A percentile compares a stretch with the other conserved stretches of the same genome.
phyloP scores from a whole-genome alignment of 2,888 invertebrate genomes.

The Clunio marinus region DNA sequence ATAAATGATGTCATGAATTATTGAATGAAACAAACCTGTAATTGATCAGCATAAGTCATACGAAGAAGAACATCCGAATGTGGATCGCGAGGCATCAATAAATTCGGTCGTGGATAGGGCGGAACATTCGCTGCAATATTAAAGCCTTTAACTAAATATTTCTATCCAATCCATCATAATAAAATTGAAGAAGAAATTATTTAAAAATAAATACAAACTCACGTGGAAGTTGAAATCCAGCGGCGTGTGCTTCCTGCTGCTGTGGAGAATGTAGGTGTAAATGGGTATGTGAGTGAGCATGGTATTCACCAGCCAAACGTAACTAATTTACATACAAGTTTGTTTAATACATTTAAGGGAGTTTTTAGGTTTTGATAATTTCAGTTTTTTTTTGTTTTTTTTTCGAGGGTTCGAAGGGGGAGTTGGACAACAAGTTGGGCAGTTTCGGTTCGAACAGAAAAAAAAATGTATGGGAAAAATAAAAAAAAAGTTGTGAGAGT shows the following conservation, averaged over 20 bases:
- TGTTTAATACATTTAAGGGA: slow-evolving; percentile 11
- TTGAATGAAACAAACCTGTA: slow-evolving; percentile 51
- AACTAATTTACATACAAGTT: slow-evolving; percentile 54
- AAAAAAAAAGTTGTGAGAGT: not conserved
- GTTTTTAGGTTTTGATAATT: too few species aligned
- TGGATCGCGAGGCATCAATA: slow-evolving; percentile 52
- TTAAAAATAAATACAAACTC: slow-evolving; percentile 51
- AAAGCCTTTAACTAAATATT: not conserved
- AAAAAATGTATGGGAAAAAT: slow-evolving; percentile 6
- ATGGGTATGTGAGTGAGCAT: slow-evolving; percentile 89
- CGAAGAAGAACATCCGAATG: slow-evolving; percentile 52
- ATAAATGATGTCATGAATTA: too few species aligned
- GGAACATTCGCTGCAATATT: slow-evolving; percentile 50
- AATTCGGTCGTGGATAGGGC: slow-evolving; percentile 53
- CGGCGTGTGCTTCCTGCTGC: slow-evolving; percentile 62
- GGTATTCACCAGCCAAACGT: slow-evolving; percentile 92
- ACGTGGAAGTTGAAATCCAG: slow-evolving; percentile 60
- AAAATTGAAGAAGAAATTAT: not conserved
- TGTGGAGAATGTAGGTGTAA: slow-evolving; percentile 81
- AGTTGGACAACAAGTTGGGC: slow-evolving; percentile 23
- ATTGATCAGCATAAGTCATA: slow-evolving; percentile 53
- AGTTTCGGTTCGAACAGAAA: slow-evolving; percentile 30
- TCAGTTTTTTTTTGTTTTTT: slow-evolving; percentile 26
- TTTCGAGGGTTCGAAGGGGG: too few species aligned
- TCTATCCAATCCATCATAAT: not conserved